phyloP scores from a whole-genome alignment of 2,797 vertebrate species.

The Coranthus polyacanthus region DNA sequence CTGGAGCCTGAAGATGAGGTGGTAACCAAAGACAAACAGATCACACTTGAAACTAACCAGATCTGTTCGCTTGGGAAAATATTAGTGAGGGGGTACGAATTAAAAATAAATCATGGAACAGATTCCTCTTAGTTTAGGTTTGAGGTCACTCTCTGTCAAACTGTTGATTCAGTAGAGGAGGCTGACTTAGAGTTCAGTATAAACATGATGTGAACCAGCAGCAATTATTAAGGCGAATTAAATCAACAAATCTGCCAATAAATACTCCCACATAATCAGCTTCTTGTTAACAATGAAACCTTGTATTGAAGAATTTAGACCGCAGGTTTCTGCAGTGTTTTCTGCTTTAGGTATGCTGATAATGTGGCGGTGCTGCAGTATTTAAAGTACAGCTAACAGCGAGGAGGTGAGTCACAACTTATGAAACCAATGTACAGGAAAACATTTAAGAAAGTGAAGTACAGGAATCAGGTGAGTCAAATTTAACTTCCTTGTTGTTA shows the following conservation, averaged over 20 bases:
- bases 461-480: slow-evolving; percentile 14
- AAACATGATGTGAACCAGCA: slow-evolving; percentile 42
- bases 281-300: slow-evolving; percentile 63
- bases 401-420: slow-evolving; percentile 21
- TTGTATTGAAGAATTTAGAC: slow-evolving; percentile 35
- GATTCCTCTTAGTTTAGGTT: slow-evolving; percentile 53
- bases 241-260: slow-evolving; percentile 43
- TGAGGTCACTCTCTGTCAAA: slow-evolving; percentile 50
- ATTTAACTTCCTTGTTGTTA: slow-evolving; percentile 29
- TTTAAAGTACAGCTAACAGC: slow-evolving; percentile 15
- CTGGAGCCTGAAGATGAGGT: slow-evolving; percentile 28
- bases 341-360: slow-evolving; percentile 24
- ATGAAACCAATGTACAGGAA: not conserved
- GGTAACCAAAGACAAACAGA: slow-evolving; percentile 52
- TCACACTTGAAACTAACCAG: slow-evolving; percentile 55
- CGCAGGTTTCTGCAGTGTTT: slow-evolving; percentile 3
- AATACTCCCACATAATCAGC: slow-evolving; percentile 58
- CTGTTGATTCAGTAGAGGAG: slow-evolving; percentile 32
- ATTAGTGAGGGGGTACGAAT: slow-evolving; percentile 18
- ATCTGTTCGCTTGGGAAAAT: slow-evolving; percentile 35
- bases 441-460: slow-evolving; percentile 3
- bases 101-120: slow-evolving; percentile 31
- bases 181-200: slow-evolving; percentile 29
- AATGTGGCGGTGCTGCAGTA: slow-evolving; percentile 21
- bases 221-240: slow-evolving; percentile 25